Base-by-base conservation (phyloP, 2,888 invertebrate genomes). In the Oegoconia quadripuncta region DNA sequence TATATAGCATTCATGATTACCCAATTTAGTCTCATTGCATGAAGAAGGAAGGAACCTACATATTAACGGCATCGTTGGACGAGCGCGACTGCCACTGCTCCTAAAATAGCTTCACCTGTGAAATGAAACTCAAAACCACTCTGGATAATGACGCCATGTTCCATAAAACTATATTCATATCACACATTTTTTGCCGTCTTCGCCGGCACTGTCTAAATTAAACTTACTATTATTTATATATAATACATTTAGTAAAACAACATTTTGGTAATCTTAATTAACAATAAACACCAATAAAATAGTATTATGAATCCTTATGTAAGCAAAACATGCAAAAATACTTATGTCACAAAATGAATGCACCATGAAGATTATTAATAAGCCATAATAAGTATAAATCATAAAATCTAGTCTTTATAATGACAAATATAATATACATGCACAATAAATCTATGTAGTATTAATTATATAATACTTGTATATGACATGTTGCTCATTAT, bases 381-480 rank as follows among this genome's bases (percentile, higher is more conserved):
- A 68, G 68, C 70, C 64, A 62, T 57, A 57, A 58, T 44, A 49
- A 39, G 49, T 56, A 49, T 42, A 52, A 61, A n/a, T n/a, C n/a
- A n/a, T n/a, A n/a, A n/a, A n/a, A n/a, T n/a, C n/a, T n/a, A n/a
- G n/a, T n/a, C n/a, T n/a, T n/a, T n/a, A n/a, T n/a, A n/a, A n/a
- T n/a, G n/a, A n/a, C n/a, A n/a, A n/a, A n/a, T n/a, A n/a, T n/a
- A n/a, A n/a, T n/a, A n/a, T n/a, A n/a, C n/a, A n/a, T n/a, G n/a
- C n/a, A n/a, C n/a, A n/a, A n/a, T n/a, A n/a, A n/a, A n/a, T n/a
- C n/a, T n/a, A n/a, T n/a, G n/a, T n/a, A n/a, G n/a, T n/a, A n/a
- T n/a, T n/a, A n/a, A n/a, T n/a, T n/a, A n/a, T n/a, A n/a, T n/a
- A n/a, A n/a, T n/a, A n/a, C n/a, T n/a, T n/a, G n/a, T n/a, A n/a